phyloP scores from a whole-genome alignment of 2,113 vertebrate genomes.

The Leucosticte australis region DNA sequence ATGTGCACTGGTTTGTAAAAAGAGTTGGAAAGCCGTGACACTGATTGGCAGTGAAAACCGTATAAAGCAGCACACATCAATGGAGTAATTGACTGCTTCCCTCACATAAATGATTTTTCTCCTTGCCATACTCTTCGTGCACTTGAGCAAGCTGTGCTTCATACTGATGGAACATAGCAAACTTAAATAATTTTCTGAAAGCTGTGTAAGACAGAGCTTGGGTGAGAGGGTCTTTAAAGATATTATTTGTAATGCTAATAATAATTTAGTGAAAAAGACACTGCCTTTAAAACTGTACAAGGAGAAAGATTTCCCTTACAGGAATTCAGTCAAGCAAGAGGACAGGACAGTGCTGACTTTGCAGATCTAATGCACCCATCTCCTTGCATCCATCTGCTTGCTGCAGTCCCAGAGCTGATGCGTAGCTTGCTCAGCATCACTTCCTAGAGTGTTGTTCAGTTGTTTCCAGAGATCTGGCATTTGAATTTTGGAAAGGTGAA shows the following conservation, averaged over 20 bases:
- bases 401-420: neutral
- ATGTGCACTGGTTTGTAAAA: neutral
- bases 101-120: neutral
- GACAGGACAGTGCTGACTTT: neutral
- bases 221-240: neutral
- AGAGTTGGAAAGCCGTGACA: neutral
- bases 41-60: conserved; percentile 43
- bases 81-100: neutral
- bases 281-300: neutral
- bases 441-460: neutral
- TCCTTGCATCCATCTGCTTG: neutral
- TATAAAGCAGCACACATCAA: neutral
- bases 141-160: neutral
- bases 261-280: neutral
- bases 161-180: neutral
- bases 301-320: neutral
- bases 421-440: neutral
- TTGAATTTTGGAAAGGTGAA: neutral
- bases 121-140: neutral
- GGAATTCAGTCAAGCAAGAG: neutral
- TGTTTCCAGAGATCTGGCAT: neutral
- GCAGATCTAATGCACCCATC: neutral
- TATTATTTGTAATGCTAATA: neutral
- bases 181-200: neutral
- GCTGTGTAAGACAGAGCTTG: neutral